phyloP scores from a whole-genome alignment of 2,888 invertebrate species.

The Eustalomyia histrio region DNA sequence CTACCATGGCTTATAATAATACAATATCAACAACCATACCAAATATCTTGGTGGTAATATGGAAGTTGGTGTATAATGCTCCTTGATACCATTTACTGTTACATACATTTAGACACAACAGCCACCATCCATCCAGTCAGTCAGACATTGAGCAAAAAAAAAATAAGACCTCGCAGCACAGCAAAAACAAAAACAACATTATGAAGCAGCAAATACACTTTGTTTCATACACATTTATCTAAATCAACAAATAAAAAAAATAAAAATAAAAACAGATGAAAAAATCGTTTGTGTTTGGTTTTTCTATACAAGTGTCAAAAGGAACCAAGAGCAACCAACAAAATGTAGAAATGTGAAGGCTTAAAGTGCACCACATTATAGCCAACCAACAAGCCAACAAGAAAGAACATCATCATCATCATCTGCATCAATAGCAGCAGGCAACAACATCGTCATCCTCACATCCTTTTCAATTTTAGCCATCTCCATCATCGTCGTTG shows the following conservation, averaged over 20 bases:
- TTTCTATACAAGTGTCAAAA: conserved; percentile 62
- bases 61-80: conserved; percentile 58
- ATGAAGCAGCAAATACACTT: conserved; percentile 24
- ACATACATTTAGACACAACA: conserved; percentile 50
- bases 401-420: conserved; percentile 44
- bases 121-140: conserved; percentile 37
- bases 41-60: conserved; percentile 56
- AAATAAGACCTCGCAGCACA: background rate
- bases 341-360: conserved; percentile 51
- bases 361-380: conserved; percentile 47
- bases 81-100: conserved; percentile 64
- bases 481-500: conserved; percentile 50
- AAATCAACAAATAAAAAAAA: conserved; percentile 50
- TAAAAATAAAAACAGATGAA: conserved; percentile 19
- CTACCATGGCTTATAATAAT: background rate
- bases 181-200: background rate
- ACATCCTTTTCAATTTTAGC: conserved; percentile 55
- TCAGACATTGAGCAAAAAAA: conserved; percentile 15
- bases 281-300: conserved; percentile 26
- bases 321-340: conserved; percentile 56
- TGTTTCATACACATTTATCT: conserved; percentile 58
- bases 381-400: conserved; percentile 55
- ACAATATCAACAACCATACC: background rate
- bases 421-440: conserved; percentile 10
- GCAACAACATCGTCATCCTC: conserved; percentile 34